Evolutionary conservation across 1,140 invertebrate genomes (phyloP).

Genomic region (Diplogasteroides magnus): DNA sequence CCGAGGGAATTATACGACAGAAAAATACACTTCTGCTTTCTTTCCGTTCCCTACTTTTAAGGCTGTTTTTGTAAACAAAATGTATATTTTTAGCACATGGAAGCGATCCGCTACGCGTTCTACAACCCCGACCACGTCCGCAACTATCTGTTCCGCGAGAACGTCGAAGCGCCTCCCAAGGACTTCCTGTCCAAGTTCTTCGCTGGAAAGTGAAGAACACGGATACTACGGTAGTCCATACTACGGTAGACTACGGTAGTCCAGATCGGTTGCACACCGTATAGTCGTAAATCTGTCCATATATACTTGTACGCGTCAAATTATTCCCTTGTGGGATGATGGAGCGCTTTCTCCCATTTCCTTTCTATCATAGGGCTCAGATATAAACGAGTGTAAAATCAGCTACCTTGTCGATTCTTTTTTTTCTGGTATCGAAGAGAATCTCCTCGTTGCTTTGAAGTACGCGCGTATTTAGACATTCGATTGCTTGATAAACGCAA

Average conservation of each 20-base stretch:
- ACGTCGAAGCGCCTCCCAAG: constrained; percentile 49
- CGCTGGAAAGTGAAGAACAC: constrained; percentile 36
- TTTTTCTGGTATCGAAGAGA: constrained; percentile 6
- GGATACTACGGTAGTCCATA: background rate
- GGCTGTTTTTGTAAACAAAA: too few relatives aligned
- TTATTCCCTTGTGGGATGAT: constrained; percentile 8
- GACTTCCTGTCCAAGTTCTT: constrained; percentile 52
- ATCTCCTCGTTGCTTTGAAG: background rate
- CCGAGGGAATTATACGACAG: too few relatives aligned
- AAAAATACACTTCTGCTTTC: too few relatives aligned
- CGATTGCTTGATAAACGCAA: too few relatives aligned
- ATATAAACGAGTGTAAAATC: background rate
- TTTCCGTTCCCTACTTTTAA: too few relatives aligned
- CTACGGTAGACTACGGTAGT: background rate
- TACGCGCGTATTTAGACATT: too few relatives aligned
- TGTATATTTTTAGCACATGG: constrained; percentile 42
- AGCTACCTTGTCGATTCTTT: constrained; percentile 9
- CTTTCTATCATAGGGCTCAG: background rate
- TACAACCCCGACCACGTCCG: constrained; percentile 48
- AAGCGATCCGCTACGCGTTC: constrained; percentile 39
- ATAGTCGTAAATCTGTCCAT: too few relatives aligned
- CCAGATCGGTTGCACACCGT: background rate
- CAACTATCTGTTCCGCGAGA: constrained; percentile 48
- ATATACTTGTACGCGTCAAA: background rate
- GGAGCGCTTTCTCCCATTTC: constrained; percentile 14